phyloP scores from a whole-genome alignment of 1,140 invertebrate genomes.

The Pinna nobilis region DNA sequence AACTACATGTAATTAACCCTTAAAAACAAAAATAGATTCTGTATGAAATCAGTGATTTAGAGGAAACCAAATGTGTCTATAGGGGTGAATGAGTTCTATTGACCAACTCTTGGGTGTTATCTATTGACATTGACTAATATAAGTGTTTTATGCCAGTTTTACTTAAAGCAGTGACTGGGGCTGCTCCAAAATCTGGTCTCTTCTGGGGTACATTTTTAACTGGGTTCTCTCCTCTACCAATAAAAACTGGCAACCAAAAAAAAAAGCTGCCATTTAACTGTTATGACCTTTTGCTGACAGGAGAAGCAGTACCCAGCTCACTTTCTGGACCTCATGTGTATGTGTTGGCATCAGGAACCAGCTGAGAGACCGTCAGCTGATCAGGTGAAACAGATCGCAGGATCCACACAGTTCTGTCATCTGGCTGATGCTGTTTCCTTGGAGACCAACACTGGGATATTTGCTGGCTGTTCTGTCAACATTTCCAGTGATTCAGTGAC shows the following conservation, averaged over 20 bases:
- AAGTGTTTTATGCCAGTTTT: background rate
- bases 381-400: constrained; percentile 93
- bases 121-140: background rate
- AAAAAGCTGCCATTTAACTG: background rate
- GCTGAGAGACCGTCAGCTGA: constrained; percentile 91
- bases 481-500: constrained; percentile 4
- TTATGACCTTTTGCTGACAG: constrained; percentile 53
- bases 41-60: no score
- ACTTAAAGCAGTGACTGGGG: no score
- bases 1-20: no score
- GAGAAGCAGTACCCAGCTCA: constrained; percentile 88
- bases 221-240: no score
- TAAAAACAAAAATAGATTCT: no score
- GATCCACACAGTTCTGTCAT: constrained; percentile 94
- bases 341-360: constrained; percentile 94
- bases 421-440: constrained; percentile 84
- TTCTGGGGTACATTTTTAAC: no score
- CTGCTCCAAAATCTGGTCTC: no score
- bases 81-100: no score
- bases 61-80: no score
- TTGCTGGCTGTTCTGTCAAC: constrained; percentile 50
- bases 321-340: constrained; percentile 94
- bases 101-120: background rate
- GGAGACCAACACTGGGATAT: constrained; percentile 49
- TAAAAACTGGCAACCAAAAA: no score